Evolutionary conservation across 2,888 invertebrate genomes (phyloP), one percentile per base, ranked within the genome.

Genomic region (Rhagonycha fulva): DNA sequence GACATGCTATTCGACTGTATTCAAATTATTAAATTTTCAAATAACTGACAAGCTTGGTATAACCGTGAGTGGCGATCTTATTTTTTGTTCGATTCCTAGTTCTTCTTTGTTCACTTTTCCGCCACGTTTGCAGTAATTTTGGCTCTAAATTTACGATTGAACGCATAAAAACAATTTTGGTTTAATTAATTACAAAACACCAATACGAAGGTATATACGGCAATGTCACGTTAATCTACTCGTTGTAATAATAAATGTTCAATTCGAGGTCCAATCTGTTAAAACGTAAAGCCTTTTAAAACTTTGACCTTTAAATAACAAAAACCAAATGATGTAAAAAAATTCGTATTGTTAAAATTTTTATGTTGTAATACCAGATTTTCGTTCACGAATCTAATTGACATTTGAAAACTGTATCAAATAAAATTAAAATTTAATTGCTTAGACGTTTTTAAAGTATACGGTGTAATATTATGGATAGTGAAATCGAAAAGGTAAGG

Each of bases 371-470:
- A 47, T n/a, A n/a, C n/a, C 47, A 47, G n/a, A 47, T 47, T 47
- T 47, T 47, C n/a, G n/a, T 47, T 47, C n/a, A 47, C 47, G 47
- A n/a, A 47, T 7, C 47, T 47, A 47, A 47, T 47, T 47, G 47
- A 47, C 47, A 47, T 47, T 7, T n/a, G n/a, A 47, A 47, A 47
- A 47, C 5, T 47, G n/a, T 47, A 9, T n/a, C 11, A 47, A 47
- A 47, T 47, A 5, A 47, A 47, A 47, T 47, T 47, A 47, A 30
- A 47, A n/a, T 47, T 66, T 28, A 61, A 68, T 61, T 63, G 28
- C 69, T 67, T 74, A 70, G 60, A 74, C 74, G 74, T 67, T 47
- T 47, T 28, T 23, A 23, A 28, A 11, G 70, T 30, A 66, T 19
- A 68, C 14, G n/a, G 47, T 47, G 47, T 47, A 47, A 47, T 47